Base-by-base conservation (phyloP, 1,140 invertebrate species). In the Drosophila seguyi region DNA sequence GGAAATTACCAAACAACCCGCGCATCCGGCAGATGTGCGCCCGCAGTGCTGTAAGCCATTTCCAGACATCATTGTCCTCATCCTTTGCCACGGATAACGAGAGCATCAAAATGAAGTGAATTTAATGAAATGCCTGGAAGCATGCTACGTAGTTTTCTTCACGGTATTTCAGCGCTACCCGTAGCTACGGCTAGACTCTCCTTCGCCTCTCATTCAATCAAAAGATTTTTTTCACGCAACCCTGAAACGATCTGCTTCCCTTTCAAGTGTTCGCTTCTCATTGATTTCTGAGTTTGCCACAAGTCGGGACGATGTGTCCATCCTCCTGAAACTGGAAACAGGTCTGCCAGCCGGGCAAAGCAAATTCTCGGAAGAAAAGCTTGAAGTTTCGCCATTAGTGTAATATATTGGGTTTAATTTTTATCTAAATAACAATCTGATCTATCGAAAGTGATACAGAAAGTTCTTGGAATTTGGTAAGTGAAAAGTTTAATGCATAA, bases 1-100 rank as follows among this genome's bases (percentile, higher is more conserved):
- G 85, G 85, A 90, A 90, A 90, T 90, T 90, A 73, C 85, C 85
- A 90, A 90, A 90, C 85, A 90, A 90, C 78, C 81, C 78, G 86
- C 81, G 86, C 78, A 85, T 90, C 85, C 85, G 85, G 86, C 69
- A 57, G 81, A 90, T 90, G 79, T 88, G 85, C 81, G 81, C 80
- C 80, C 87, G 79, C 63, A 81, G 79, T 69, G 36, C 62, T 68
- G 63, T 58, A 44, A 66, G 22, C 72, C 77, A 67, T 36, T 66
- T 59, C 58, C 77, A 73, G 74, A 48, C 61, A 22, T 75, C 55
- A 60, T 61, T 74, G 36, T 66, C 68, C 44, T 55, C 71, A 22
- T 65, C 60, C 73, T 60, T 25, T 56, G n/a, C 44, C 44, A 41
- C 56, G 53, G 73, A 72, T 80, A 66, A 50, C 67, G 58, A 69